phyloP scores from a whole-genome alignment of 2,113 vertebrate species.

The Labeo catla region DNA sequence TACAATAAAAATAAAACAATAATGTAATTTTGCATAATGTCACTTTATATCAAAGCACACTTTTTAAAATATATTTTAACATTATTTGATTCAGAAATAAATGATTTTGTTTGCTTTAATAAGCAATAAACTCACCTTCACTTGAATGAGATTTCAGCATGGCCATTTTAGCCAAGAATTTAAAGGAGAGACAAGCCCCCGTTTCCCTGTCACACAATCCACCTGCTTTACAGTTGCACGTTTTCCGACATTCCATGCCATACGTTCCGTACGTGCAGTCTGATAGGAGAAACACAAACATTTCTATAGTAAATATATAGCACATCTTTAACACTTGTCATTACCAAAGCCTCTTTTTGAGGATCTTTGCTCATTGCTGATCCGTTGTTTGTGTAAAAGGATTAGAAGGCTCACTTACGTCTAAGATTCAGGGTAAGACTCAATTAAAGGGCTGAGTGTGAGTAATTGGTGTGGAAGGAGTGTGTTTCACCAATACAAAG shows the following conservation, averaged over 20 bases:
- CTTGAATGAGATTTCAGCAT: conserved; percentile 74
- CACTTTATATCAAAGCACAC: not conserved
- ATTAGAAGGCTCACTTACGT: not conserved
- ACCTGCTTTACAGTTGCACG: conserved; percentile 86
- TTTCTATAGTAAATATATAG: not conserved
- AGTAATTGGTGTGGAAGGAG: not conserved
- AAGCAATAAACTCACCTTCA: conserved; percentile 75
- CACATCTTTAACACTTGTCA: not conserved
- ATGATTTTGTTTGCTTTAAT: not conserved
- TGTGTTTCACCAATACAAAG: conserved; percentile 3
- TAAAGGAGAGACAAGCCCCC: conserved; percentile 88
- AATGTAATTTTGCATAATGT: not conserved
- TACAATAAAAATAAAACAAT: conserved; percentile 27
- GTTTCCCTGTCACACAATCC: conserved; percentile 92
- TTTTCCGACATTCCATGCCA: conserved; percentile 89
- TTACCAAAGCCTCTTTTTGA: not conserved
- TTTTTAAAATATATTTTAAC: not conserved
- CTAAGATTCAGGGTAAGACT: not conserved
- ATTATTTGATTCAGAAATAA: not conserved
- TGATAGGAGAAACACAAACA: conserved; percentile 62
- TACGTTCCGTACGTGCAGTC: conserved; percentile 94
- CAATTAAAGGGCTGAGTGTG: not conserved
- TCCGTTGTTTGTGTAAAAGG: not conserved
- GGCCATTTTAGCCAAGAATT: conserved; percentile 85
- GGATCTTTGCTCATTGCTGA: not conserved